Percentiles rank a stretch among this genome's conserved stretches.
Evolutionary conservation across 2,888 invertebrate species (phyloP).

Genomic region (Colletes collaris): DNA sequence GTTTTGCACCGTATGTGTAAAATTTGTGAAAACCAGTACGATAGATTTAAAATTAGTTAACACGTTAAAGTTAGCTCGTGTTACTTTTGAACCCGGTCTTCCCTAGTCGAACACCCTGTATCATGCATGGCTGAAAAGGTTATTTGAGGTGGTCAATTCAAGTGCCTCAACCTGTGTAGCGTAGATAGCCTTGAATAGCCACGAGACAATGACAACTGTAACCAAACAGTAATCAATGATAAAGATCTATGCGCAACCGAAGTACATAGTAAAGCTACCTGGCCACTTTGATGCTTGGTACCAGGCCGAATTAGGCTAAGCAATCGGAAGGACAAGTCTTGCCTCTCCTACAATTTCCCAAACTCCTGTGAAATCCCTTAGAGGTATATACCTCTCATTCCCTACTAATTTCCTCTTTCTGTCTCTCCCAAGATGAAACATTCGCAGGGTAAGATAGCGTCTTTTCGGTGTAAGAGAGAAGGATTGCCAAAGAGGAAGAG

Average conservation of each 20-base stretch:
- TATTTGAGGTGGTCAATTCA: too few relatives aligned
- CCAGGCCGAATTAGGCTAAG: conserved; percentile 80
- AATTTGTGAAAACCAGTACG: too few relatives aligned
- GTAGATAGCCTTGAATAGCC: background rate
- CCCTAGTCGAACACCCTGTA: too few relatives aligned
- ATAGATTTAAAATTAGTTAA: too few relatives aligned
- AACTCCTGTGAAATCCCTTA: conserved; percentile 77
- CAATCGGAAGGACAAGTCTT: conserved; percentile 78
- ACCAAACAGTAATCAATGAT: conserved; percentile 18
- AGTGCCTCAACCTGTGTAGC: too few relatives aligned
- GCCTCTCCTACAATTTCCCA: conserved; percentile 78
- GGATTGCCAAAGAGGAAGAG: conserved; percentile 21
- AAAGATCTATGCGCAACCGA: background rate
- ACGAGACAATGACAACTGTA: background rate
- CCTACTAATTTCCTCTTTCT: conserved; percentile 53
- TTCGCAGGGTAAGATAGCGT: conserved; percentile 75
- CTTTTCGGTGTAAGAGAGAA: conserved; percentile 61
- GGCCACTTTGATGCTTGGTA: conserved; percentile 69
- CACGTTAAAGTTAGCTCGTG: too few relatives aligned
- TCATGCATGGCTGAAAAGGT: too few relatives aligned
- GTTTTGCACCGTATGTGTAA: too few relatives aligned
- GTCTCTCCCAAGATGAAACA: conserved; percentile 78
- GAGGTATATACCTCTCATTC: conserved; percentile 72
- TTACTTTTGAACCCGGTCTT: too few relatives aligned
- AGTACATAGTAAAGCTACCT: background rate